phyloP scores from a whole-genome alignment of 2,888 invertebrate genomes.

The Dioctria rufipes region DNA sequence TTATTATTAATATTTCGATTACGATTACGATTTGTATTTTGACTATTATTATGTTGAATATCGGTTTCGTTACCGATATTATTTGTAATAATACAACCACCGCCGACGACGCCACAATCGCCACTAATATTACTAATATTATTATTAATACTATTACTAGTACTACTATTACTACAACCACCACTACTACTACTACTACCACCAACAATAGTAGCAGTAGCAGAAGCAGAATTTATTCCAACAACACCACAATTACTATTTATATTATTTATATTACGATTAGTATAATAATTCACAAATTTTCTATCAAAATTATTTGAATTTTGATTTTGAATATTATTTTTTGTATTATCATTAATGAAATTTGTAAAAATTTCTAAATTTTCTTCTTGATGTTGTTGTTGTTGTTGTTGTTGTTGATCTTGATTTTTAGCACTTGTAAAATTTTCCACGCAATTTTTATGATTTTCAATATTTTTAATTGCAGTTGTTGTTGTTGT shows the following conservation, averaged over 20 bases:
- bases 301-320: not conserved
- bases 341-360: not conserved
- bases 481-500: too few relatives aligned
- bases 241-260: not conserved
- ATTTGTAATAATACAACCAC: too few relatives aligned
- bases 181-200: too few relatives aligned
- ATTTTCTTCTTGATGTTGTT: not conserved
- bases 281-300: slow-evolving; percentile 4
- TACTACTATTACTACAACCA: too few relatives aligned
- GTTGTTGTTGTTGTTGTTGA: too few relatives aligned
- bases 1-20: not conserved
- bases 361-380: slow-evolving; percentile 4
- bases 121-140: too few relatives aligned
- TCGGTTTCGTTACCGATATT: too few relatives aligned
- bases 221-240: not conserved
- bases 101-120: too few relatives aligned
- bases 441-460: not conserved
- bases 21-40: not conserved
- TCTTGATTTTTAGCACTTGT: too few relatives aligned
- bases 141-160: too few relatives aligned
- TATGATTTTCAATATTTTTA: not conserved
- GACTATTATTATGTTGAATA: too few relatives aligned
- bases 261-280: not conserved
- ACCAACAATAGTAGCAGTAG: too few relatives aligned
- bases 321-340: not conserved